Conservation (phyloP, 37 sponge, comb jelly and placozoan genomes). For the Agelas oroides region DNA sequence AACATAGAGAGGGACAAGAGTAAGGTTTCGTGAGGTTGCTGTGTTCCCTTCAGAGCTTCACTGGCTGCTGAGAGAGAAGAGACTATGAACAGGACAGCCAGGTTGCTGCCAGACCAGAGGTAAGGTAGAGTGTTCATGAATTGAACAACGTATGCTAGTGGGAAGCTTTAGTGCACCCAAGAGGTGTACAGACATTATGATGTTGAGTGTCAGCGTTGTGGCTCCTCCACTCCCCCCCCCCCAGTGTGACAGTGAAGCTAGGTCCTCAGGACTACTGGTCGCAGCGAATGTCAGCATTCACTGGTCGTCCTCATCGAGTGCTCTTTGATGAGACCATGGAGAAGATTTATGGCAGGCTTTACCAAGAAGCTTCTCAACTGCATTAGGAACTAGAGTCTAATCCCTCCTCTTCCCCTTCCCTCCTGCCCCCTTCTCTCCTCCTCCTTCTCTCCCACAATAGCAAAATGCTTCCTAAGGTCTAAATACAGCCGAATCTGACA, state of each 20-base stretch:
- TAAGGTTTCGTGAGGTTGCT: no score
- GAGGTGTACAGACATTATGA: no score
- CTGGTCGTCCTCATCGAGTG: constrained; percentile 81
- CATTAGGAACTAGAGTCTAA: no score
- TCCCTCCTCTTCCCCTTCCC: not conserved
- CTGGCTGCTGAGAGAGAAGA: constrained; percentile 65
- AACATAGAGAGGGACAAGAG: no score
- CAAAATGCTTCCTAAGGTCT: not conserved
- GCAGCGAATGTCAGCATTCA: constrained; percentile 71
- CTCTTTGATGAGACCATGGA: constrained; percentile 92
- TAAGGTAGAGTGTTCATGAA: no score
- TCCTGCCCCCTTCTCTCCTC: no score
- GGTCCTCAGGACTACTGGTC: constrained; percentile 86
- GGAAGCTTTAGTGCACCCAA: no score
- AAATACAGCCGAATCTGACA: no score
- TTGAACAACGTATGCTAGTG: no score
- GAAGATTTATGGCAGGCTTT: constrained; percentile 83
- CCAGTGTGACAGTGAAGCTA: constrained; percentile 54
- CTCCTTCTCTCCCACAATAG: not conserved
- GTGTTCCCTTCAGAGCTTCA: constrained; percentile 30
- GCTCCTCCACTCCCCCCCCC: no score
- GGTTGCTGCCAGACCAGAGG: constrained; percentile 46
- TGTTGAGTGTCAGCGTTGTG: no score
- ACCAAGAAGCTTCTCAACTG: constrained; percentile 42
- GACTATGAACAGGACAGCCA: constrained; percentile 5